Evolutionary conservation across 2,113 vertebrate genomes (phyloP), one percentile per base, ranked within the genome.

Genomic region (Perognathus longimembris): DNA sequence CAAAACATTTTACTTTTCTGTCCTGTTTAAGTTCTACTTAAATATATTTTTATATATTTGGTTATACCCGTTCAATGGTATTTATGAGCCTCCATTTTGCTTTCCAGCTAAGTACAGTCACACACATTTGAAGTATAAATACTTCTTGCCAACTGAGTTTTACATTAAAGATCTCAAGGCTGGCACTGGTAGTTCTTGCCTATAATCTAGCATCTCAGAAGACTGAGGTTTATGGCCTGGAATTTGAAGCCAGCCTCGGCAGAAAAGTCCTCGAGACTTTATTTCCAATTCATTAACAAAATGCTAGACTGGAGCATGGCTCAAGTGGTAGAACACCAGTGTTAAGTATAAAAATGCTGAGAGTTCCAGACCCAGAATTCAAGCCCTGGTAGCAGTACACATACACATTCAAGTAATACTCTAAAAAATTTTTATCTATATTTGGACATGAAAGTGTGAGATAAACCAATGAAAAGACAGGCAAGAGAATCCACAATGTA

Each of bases 31-130:
- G 61, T 88, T 81, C 26, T 90, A n/a, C 45, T 77, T 28, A 24
- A 64, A 1, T 78, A 21, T 38, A 57, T 87, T 61, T 92, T 82
- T 18, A 50, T 50, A 28, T 85, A 11, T 80, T 93, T 91, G 40
- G 24, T 42, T 79, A 20, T 85, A 8, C 59, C 69, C 24, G 22
- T 86, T 92, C 54, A 92, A 0, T 87, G 64, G 74, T 14, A 80
- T 93, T 93, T 90, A 64, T 88, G 66, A 93, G 59, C 3, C 34
- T 95, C 21, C 42, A n/a, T 92, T 87, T 94, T 87, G 6, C 1
- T 70, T 89, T 89, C 59, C 45, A 34, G 90, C 85, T 84, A 80
- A 80, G 83, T 93, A 89, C 42, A 64, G 18, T 83, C 63, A 83
- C 17, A 67, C 63, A 17, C 78, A 78, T 78, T 77, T 93, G 63